Conservation (phyloP, 2,888 invertebrate genomes). For the Cephus pulcher region DNA sequence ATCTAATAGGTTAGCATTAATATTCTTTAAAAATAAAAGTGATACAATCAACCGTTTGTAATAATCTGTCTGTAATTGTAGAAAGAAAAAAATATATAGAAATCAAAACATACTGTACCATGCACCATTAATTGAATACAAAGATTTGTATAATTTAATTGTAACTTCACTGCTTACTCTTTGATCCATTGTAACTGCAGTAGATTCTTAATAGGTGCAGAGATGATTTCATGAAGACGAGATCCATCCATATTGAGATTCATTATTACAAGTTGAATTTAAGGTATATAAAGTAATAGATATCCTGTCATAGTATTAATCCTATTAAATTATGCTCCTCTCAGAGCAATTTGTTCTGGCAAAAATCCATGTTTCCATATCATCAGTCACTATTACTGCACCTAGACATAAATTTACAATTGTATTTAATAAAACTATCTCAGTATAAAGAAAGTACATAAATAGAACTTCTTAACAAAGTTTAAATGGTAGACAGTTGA, state of each 20-base stretch:
- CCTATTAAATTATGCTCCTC: background rate
- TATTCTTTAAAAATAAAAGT: background rate
- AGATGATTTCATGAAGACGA: constrained; percentile 53
- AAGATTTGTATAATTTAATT: background rate
- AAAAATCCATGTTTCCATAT: background rate
- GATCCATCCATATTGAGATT: constrained; percentile 52
- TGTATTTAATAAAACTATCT: background rate
- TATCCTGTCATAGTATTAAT: background rate
- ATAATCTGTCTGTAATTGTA: background rate
- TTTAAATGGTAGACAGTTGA: background rate
- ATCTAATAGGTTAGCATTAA: background rate
- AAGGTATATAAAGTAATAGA: background rate
- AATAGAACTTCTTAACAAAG: background rate
- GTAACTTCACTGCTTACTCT: constrained; percentile 50
- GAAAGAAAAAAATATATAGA: background rate
- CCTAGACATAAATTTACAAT: background rate
- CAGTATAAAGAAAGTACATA: background rate
- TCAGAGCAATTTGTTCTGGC: background rate
- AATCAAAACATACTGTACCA: background rate
- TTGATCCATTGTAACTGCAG: constrained; percentile 58
- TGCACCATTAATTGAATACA: background rate
- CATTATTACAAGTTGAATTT: constrained; percentile 4
- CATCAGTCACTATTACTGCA: background rate
- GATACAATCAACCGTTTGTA: background rate
- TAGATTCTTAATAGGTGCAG: constrained; percentile 56